Evolutionary conservation across 2,113 vertebrate genomes (phyloP).

Genomic region (Phalacrocorax carbo): DNA sequence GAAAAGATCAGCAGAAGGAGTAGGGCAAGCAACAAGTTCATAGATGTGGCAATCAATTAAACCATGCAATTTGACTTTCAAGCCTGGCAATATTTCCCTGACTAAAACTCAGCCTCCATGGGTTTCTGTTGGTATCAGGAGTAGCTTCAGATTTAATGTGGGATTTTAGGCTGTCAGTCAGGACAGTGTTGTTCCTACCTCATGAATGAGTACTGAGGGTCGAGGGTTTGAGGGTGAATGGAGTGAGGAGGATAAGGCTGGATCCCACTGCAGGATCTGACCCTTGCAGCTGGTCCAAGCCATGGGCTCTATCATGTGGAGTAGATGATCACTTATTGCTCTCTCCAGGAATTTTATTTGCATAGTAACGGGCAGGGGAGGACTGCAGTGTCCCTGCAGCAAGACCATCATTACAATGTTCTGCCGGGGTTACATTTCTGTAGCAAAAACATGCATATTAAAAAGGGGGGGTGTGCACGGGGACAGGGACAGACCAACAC

Average conservation of each 20-base stretch:
- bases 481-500: rapidly evolving
- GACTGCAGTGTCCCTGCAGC: constrained; percentile 61
- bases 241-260: neutral
- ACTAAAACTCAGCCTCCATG: neutral
- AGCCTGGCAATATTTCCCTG: neutral
- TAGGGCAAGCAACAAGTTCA: neutral
- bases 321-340: neutral
- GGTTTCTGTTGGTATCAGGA: neutral
- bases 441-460: constrained; percentile 35
- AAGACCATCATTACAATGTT: constrained; percentile 33
- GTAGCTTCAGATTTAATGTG: neutral
- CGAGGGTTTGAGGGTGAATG: neutral
- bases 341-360: constrained; percentile 69
- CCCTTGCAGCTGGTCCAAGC: neutral
- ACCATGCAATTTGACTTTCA: neutral
- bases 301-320: neutral
- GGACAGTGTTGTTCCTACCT: neutral
- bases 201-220: rapidly evolving
- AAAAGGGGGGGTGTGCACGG: neutral
- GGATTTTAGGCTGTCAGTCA: neutral
- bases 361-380: constrained; percentile 72
- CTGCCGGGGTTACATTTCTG: neutral
- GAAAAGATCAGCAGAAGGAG: neutral
- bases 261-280: neutral
- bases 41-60: neutral